A percentile compares a stretch with the other conserved stretches of the same genome.
Evolutionary conservation across 2,888 invertebrate species (phyloP).

Genomic region (Oscheius myriophilus): DNA sequence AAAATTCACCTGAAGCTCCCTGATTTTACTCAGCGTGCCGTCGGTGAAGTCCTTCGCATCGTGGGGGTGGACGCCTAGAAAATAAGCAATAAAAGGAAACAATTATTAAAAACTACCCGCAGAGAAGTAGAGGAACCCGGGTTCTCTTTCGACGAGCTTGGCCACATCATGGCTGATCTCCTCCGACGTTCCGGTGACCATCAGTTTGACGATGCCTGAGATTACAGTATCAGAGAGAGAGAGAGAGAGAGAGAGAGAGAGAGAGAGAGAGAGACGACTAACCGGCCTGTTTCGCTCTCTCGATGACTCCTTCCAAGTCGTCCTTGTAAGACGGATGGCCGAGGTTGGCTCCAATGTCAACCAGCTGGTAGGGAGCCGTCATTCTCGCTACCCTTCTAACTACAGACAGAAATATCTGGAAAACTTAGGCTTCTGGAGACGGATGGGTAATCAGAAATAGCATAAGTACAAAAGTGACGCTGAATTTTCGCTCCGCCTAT

Average conservation of each 20-base stretch:
- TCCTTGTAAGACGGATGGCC: conserved; percentile 60
- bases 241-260: not conserved
- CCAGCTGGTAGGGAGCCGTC: conserved; percentile 51
- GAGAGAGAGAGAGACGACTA: not conserved
- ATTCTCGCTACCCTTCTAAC: not conserved
- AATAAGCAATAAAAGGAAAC: not conserved
- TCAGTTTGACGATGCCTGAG: conserved; percentile 61
- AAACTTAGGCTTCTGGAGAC: not conserved
- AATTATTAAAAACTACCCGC: conserved; percentile 60
- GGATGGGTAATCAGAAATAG: not conserved
- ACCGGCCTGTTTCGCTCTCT: conserved; percentile 64
- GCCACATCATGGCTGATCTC: conserved; percentile 54
- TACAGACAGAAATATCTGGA: not conserved
- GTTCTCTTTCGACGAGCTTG: conserved; percentile 47
- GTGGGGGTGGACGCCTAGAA: conserved; percentile 67
- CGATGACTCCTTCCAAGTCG: conserved; percentile 58
- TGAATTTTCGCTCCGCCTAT: too few species aligned
- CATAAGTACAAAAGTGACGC: too few species aligned
- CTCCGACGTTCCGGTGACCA: conserved; percentile 67
- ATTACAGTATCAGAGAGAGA: conserved; percentile 7
- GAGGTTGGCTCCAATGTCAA: conserved; percentile 68
- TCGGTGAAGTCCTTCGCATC: conserved; percentile 65
- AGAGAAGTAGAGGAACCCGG: conserved; percentile 66
- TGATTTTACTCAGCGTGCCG: conserved; percentile 32
- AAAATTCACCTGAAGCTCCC: conserved; percentile 27